These are phyloP conservation scores for Pteruthius melanotis DNA, from an alignment of 2,113 vertebrate species.

Conservation along the genomic window DNA sequence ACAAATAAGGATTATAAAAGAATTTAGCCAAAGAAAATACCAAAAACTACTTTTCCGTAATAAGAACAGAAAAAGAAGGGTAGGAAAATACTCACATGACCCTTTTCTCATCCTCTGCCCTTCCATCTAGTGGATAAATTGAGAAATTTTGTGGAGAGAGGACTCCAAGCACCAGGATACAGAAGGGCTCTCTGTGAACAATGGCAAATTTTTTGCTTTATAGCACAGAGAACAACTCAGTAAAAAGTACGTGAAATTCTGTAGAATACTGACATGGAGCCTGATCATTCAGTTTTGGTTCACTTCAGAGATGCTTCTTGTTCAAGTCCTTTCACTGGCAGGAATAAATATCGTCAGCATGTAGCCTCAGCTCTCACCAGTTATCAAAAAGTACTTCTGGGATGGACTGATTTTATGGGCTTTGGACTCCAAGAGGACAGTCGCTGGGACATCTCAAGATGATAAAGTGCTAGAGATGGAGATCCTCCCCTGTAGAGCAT, in stretches of 20 bases:
- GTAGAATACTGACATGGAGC: not conserved
- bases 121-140: not conserved
- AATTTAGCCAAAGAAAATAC: not conserved
- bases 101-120: not conserved
- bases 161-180: not conserved
- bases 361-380: not conserved
- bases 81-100: not conserved
- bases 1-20: not conserved
- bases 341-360: not conserved
- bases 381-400: not conserved
- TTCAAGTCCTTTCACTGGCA: not conserved
- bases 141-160: not conserved
- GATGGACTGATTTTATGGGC: not conserved
- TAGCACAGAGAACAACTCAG: not conserved
- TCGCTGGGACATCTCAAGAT: not conserved
- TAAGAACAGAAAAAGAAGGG: not conserved
- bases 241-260: not conserved
- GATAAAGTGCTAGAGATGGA: not conserved
- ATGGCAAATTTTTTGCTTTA: not conserved
- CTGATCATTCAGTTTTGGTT: not conserved
- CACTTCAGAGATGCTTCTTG: not conserved
- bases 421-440: not conserved
- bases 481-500: not conserved
- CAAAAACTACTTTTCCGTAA: not conserved
- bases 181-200: not conserved